Conservation (phyloP, 2,113 vertebrate genomes). For the Gymnobelideus leadbeateri region DNA sequence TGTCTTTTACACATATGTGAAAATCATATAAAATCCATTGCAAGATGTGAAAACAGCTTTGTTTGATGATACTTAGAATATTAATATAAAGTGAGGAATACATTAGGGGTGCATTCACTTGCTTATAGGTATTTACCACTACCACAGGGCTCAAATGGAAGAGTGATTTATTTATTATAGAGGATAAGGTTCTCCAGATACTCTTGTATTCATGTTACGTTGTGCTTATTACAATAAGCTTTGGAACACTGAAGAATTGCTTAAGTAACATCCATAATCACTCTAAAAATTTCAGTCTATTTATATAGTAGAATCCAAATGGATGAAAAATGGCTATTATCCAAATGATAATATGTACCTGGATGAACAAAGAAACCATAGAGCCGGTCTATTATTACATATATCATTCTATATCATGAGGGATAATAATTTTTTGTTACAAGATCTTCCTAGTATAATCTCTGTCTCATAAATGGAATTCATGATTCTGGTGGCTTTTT, state of each 20-base stretch:
- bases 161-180: neutral
- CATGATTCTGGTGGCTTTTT: neutral
- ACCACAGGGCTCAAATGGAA: neutral
- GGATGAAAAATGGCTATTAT: neutral
- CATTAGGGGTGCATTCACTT: neutral
- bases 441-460: neutral
- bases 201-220: neutral
- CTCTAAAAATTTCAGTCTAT: neutral
- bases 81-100: neutral
- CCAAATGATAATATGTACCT: neutral
- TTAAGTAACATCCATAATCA: neutral
- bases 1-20: neutral
- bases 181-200: neutral
- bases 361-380: neutral
- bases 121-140: neutral
- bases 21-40: neutral
- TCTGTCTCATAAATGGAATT: neutral
- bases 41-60: neutral
- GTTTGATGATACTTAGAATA: neutral
- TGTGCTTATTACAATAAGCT: neutral
- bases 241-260: neutral
- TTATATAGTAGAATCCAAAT: neutral
- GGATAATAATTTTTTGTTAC: neutral
- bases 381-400: neutral
- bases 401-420: neutral